Evolutionary conservation across 64 coral and sea anemone species (phyloP).

Genomic region (Stylophora pistillata): DNA sequence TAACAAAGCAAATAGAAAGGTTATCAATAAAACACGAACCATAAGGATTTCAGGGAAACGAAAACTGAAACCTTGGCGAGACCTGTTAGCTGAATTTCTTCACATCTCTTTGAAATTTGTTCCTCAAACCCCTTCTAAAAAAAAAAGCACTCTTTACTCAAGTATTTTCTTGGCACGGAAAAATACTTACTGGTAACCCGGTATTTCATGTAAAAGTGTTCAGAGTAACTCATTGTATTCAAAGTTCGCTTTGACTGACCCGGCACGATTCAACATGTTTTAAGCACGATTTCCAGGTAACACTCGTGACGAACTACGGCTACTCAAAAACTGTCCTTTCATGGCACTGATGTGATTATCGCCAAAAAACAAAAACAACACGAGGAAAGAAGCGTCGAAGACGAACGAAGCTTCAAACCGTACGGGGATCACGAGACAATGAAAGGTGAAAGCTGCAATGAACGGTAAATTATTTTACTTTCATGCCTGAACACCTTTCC

Average conservation of each 20-base stretch:
- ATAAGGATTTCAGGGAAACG: neutral
- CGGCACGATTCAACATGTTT: conserved; percentile 34
- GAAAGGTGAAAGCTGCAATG: conserved; percentile 11
- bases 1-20: conserved; percentile 30
- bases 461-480: neutral
- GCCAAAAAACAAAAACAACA: neutral
- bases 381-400: neutral
- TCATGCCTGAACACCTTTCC: conserved; percentile 37
- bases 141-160: neutral
- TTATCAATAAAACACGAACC: conserved; percentile 48
- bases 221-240: conserved; percentile 23
- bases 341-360: neutral
- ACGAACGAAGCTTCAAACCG: neutral
- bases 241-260: conserved; percentile 6
- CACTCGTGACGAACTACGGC: conserved; percentile 17
- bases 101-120: neutral
- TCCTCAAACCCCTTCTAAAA: neutral
- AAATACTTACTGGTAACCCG: neutral
- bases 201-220: neutral
- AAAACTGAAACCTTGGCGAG: conserved; percentile 13
- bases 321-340: neutral
- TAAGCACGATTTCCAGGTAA: neutral
- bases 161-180: neutral
- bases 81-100: neutral
- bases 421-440: conserved; percentile 41